These are phyloP conservation scores for Cheirogaleus medius DNA, from an alignment of 2,113 vertebrate genomes.

Conservation along the genomic window DNA sequence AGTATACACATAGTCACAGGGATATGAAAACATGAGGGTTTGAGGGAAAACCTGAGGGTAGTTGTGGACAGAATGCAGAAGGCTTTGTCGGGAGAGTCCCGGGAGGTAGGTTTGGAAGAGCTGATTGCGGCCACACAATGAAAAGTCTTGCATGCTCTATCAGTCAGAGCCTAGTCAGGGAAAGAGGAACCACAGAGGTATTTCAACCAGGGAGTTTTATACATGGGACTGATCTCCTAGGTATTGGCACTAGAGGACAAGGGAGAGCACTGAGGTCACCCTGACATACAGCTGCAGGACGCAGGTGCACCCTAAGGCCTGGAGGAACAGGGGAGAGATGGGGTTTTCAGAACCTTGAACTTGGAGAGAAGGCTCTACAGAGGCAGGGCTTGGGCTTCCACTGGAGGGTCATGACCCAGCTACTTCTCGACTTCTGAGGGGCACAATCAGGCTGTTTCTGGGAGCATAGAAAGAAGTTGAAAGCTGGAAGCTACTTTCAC, in stretches of 20 bases:
- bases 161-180: neutral
- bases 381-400: neutral
- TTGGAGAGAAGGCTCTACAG: neutral
- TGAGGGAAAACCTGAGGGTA: neutral
- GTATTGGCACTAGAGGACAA: neutral
- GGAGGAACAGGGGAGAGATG: neutral
- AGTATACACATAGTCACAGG: neutral
- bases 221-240: neutral
- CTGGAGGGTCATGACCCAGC: neutral
- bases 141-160: neutral
- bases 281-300: neutral
- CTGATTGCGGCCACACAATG: neutral
- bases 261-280: too few relatives aligned
- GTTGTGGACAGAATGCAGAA: neutral
- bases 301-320: neutral
- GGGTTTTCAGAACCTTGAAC: neutral
- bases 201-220: neutral
- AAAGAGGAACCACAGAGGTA: neutral
- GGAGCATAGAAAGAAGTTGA: neutral
- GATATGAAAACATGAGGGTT: neutral
- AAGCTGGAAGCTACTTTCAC: neutral
- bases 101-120: neutral
- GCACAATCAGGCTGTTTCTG: neutral
- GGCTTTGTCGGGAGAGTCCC: neutral
- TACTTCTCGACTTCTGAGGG: neutral